Conservation (phyloP, 2,113 vertebrate genomes). For the Xenus cinereus region DNA sequence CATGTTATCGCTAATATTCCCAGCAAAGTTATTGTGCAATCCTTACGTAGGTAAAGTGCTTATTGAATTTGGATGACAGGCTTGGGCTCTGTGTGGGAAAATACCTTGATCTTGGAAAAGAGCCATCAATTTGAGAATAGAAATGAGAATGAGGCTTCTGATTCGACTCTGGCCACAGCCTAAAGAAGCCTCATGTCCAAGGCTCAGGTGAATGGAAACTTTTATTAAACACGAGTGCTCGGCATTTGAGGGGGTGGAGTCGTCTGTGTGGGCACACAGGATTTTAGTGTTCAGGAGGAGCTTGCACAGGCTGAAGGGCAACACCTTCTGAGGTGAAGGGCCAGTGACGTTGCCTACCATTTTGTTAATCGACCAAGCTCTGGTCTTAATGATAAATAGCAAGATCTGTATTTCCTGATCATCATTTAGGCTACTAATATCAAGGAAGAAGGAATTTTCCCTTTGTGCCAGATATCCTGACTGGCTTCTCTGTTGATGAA, state of each 20-base stretch:
- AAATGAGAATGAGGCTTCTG: background rate
- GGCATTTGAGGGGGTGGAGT: background rate
- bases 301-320: background rate
- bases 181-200: background rate
- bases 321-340: background rate
- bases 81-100: conserved; percentile 12
- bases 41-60: background rate
- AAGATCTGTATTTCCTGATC: background rate
- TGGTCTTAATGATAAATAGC: background rate
- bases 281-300: background rate
- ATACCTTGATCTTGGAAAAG: conserved; percentile 5
- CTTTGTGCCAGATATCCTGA: background rate
- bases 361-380: background rate
- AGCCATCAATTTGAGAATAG: background rate
- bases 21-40: background rate
- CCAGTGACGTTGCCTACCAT: background rate
- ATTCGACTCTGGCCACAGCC: background rate
- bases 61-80: conserved; percentile 28
- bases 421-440: background rate
- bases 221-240: background rate
- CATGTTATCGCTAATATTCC: background rate
- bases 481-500: background rate
- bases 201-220: background rate
- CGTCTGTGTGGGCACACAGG: background rate
- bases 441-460: background rate